phyloP scores from a whole-genome alignment of 2,113 vertebrate species.

The Prochilodus magdalenae region DNA sequence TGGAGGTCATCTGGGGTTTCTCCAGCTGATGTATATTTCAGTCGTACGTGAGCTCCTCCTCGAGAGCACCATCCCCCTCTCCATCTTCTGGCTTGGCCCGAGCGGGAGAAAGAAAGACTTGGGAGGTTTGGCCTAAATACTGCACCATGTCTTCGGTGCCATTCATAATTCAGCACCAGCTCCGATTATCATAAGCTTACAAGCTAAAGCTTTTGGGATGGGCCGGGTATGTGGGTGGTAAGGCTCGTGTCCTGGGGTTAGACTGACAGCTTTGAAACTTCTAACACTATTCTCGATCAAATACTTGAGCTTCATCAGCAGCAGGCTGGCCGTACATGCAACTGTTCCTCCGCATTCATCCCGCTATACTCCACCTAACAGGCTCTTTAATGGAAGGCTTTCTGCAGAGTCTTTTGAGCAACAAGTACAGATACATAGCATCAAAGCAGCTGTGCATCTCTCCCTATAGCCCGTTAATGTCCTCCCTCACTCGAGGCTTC shows the following conservation, averaged over 20 bases:
- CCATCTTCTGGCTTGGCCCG: neutral
- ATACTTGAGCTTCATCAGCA: neutral
- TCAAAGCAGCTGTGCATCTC: constrained; percentile 8
- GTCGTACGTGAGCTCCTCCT: neutral
- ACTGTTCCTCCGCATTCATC: neutral
- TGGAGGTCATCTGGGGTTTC: neutral
- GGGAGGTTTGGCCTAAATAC: constrained; percentile 1
- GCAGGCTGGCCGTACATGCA: neutral
- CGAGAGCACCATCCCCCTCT: neutral
- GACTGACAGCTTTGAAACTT: constrained; percentile 20
- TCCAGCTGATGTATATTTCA: neutral
- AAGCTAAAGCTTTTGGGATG: constrained; percentile 12
- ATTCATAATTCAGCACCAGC: constrained; percentile 50
- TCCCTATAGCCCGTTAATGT: neutral
- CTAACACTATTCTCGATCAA: constrained; percentile 35
- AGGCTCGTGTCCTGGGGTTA: neutral
- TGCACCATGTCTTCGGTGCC: neutral
- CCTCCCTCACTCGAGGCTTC: neutral
- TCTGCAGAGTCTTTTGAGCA: neutral
- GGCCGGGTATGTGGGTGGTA: neutral
- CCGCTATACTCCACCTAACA: neutral
- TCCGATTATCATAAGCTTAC: constrained; percentile 40
- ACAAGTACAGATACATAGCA: neutral
- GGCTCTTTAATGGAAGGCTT: neutral
- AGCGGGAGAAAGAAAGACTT: neutral